phyloP scores from a whole-genome alignment of 2,888 invertebrate species.

The Panzeria rudis region DNA sequence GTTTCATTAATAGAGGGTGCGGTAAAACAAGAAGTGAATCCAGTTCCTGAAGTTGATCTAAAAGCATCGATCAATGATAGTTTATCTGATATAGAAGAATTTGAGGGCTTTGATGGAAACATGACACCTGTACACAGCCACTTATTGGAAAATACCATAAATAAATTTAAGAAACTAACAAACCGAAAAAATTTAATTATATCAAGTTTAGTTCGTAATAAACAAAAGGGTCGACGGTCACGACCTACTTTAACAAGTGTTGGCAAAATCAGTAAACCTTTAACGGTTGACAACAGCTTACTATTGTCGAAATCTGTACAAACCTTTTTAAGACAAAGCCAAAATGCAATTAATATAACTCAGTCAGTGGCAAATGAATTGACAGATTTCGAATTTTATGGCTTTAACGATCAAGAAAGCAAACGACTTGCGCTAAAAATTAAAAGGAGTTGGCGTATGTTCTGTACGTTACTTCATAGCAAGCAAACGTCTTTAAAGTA shows the following conservation, averaged over 20 bases:
- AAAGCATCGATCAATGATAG: slow-evolving; percentile 13
- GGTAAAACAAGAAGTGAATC: slow-evolving; percentile 9
- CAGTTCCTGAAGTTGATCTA: slow-evolving; percentile 8
- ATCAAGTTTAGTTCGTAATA: neutral
- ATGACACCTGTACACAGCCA: slow-evolving; percentile 21
- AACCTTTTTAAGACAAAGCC: slow-evolving; percentile 13
- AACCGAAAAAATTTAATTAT: neutral
- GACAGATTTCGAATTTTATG: slow-evolving; percentile 62
- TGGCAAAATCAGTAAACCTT: slow-evolving; percentile 33
- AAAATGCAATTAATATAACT: slow-evolving; percentile 52
- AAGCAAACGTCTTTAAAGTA: slow-evolving; percentile 78
- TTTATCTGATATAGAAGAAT: slow-evolving; percentile 36
- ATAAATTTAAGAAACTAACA: slow-evolving; percentile 26
- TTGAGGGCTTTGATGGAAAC: slow-evolving; percentile 67
- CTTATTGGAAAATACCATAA: neutral
- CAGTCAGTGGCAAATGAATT: slow-evolving; percentile 1
- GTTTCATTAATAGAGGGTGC: slow-evolving; percentile 3
- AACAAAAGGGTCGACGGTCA: slow-evolving; percentile 32
- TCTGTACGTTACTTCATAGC: slow-evolving; percentile 75
- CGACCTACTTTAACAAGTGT: slow-evolving; percentile 28
- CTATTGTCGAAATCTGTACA: slow-evolving; percentile 23
- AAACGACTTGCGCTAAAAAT: slow-evolving; percentile 70
- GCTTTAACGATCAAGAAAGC: slow-evolving; percentile 60
- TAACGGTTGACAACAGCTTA: slow-evolving; percentile 16
- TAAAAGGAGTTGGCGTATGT: slow-evolving; percentile 76